Base-by-base conservation (phyloP, 2,888 invertebrate species). In the Alloscopus bannaensis region DNA sequence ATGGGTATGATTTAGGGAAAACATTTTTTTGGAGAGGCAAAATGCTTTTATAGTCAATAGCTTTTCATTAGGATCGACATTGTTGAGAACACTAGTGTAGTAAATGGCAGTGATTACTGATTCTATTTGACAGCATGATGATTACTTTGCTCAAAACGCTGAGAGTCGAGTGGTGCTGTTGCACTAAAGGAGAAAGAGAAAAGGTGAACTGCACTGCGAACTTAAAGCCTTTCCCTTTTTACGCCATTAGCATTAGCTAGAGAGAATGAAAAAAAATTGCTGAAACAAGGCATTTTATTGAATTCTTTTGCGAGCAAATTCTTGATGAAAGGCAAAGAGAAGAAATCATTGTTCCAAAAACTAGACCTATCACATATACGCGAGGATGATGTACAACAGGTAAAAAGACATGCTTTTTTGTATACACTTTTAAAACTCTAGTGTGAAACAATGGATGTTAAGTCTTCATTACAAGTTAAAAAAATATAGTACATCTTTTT, bases 221-320 rank as follows among this genome's bases (percentile, higher is more conserved):
- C n/a, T n/a, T n/a, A 31, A 29, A 29, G 22, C 59, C 62, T 62
- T 62, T 64, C 55, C 55, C 64, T 64, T 72, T 72, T 28, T 69
- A 57, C n/a, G 13, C 47, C 45, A 31, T 47, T 47, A 60, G 13
- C 22, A 60, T 47, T 47, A 59, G 22, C 29, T 40, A 45, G 1
- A 22, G 28, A 4, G 18, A 71, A 20, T 62, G 52, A 42, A n/a
- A n/a, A n/a, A n/a, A n/a, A n/a, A 40, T 60, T 16, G 40, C 2
- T 45, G 28, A 11, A 16, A 59, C 26, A 45, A 18, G 31, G 13
- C 11, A 20, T 59, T 60, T 71, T 59, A 62, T 72, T 72, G 52
- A 64, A 72, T 72, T 72, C n/a, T 45, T 28, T 1, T 52, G 26
- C 6, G 28, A 3, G 13, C 22, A 57, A 42, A 57, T n/a, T 47